Conservation (phyloP, 2,888 invertebrate species). For the Catocala fraxini region DNA sequence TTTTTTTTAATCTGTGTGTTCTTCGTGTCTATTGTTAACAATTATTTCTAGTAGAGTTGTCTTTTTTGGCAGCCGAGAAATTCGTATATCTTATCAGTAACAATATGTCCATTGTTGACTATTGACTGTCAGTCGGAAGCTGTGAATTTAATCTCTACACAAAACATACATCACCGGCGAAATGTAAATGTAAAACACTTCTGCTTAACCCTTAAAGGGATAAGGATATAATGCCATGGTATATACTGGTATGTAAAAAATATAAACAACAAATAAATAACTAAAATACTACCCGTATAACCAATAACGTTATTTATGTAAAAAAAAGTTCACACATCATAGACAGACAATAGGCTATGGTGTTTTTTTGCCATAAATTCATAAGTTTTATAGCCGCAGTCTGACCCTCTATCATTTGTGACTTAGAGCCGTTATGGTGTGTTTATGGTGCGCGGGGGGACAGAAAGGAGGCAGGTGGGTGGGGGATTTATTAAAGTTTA, state of each 20-base stretch:
- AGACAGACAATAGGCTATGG: slow-evolving; percentile 52
- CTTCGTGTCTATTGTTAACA: no score
- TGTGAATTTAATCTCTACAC: no score
- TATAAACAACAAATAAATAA: slow-evolving; percentile 4
- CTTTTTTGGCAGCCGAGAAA: no score
- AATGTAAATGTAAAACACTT: no score
- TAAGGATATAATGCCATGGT: no score
- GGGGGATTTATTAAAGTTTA: slow-evolving; percentile 20
- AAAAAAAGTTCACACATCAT: slow-evolving; percentile 44
- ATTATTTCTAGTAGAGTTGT: no score
- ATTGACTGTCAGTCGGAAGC: no score
- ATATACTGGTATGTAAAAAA: not conserved
- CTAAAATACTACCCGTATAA: slow-evolving; percentile 6
- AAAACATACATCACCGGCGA: no score
- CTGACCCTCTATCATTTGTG: slow-evolving; percentile 60
- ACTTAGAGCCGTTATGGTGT: slow-evolving; percentile 62
- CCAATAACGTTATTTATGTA: slow-evolving; percentile 39
- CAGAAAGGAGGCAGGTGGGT: slow-evolving; percentile 50
- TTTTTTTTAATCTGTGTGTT: no score
- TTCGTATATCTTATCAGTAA: no score
- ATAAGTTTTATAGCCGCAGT: slow-evolving; percentile 65
- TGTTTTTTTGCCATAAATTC: slow-evolving; percentile 75
- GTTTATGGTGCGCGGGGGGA: slow-evolving; percentile 57
- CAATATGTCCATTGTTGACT: no score
- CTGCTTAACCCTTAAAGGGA: no score